These are phyloP conservation scores for Drosophila mauritiana DNA, from an alignment of 1,140 invertebrate genomes.

Conservation along the genomic window DNA sequence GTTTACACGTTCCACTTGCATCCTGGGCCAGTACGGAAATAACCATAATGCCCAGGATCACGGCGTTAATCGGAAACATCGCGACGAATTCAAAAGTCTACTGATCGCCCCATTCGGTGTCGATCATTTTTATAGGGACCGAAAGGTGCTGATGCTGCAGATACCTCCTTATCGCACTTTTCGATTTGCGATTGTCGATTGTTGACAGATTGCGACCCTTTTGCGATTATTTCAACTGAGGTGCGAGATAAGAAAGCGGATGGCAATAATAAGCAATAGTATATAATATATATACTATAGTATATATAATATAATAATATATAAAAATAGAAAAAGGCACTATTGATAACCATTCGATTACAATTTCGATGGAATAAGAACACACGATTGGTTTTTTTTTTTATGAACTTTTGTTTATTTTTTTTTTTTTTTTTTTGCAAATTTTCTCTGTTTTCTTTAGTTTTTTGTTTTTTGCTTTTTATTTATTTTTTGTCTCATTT, in stretches of 20 bases:
- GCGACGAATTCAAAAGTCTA: conserved; percentile 4
- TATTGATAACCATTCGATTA: too few species aligned
- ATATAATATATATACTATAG: not conserved
- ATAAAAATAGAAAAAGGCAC: not conserved
- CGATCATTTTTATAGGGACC: not conserved
- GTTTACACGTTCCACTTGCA: not conserved
- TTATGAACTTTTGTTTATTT: conserved; percentile 23
- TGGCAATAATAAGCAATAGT: not conserved
- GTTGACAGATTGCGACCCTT: not conserved
- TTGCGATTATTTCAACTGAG: not conserved
- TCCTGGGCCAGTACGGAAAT: not conserved
- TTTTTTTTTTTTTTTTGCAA: conserved; percentile 9
- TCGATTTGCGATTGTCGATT: not conserved
- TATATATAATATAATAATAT: too few species aligned
- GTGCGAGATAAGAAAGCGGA: too few species aligned
- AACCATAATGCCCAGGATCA: not conserved
- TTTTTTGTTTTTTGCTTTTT: conserved; percentile 16
- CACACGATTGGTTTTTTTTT: not conserved
- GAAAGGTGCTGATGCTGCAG: not conserved
- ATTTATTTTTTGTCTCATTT: conserved; percentile 12
- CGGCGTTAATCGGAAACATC: conserved; percentile 1
- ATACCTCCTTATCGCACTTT: not conserved
- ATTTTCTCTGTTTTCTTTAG: conserved; percentile 16
- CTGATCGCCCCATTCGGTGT: not conserved
- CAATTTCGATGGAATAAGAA: not conserved